Evolutionary conservation across 2,113 vertebrate species (phyloP), one percentile per base, ranked within the genome.

Genomic region (Melozone crissalis): DNA sequence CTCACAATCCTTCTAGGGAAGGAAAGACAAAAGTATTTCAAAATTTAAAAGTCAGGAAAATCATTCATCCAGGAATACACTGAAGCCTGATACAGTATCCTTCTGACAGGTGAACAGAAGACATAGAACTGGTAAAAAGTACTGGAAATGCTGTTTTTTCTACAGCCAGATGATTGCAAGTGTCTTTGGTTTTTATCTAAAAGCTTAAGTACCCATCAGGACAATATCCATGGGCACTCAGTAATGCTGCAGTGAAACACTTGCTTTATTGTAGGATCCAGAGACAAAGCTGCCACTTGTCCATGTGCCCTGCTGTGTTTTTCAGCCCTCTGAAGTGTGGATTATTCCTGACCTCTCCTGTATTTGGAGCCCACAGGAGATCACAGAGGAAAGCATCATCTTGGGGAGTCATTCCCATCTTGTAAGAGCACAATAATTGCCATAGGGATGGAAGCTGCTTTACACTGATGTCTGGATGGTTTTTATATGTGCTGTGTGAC

Each of bases 1-100:
- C 14, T 17, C 41, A 71, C n/a, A 75, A 16, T 61, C 55, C 63
- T 80, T 54, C 33, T 24, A 41, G 44, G 12, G 24, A 88, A 90
- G 31, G 22, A 39, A 87, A 93, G 43, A 51, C 43, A 63, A 77
- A 74, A 84, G 46, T 39, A 75, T 39, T 91, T 82, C 57, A 87
- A 52, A 66, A 58, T 12, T 46, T 30, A n/a, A 63, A 90, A 88
- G 22, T 15, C 62, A 80, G 35, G 59, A 79, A 52, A 89, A 52
- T 39, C 7, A 10, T 46, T 90, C 37, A 65, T 39, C 28, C 62
- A 76, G 41, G 44, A 67, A 63, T 39, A 72, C 26, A 72, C 0
- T 20, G 39, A 84, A 82, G 62, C 35, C 66, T 71, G 33, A 35
- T 8, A 16, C 2, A 39, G 14, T 5, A 74, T 16, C 31, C 37